Evolutionary conservation across 2,113 vertebrate genomes (phyloP).

Genomic region (Vireo altiloquus): DNA sequence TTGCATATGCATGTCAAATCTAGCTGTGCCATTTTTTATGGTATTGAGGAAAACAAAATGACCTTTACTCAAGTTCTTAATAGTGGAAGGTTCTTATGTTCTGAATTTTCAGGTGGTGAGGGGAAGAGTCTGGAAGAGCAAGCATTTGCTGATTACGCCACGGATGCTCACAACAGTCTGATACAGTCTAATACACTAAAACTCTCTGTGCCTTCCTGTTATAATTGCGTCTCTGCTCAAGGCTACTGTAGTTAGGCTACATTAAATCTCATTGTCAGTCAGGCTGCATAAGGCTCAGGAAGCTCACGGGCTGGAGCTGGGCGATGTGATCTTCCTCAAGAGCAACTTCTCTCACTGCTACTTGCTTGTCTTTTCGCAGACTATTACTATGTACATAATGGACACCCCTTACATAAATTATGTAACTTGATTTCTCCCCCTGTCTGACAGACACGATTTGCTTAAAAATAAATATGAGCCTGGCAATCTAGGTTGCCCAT

Average conservation of each 20-base stretch:
- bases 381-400: background rate
- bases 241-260: conserved; percentile 66
- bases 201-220: conserved; percentile 41
- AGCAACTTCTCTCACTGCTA: conserved; percentile 59
- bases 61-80: conserved; percentile 73
- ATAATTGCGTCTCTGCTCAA: conserved; percentile 69
- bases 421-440: background rate
- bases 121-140: background rate
- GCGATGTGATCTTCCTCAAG: conserved; percentile 40
- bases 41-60: conserved; percentile 64
- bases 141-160: conserved; percentile 24
- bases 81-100: conserved; percentile 39
- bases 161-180: conserved; percentile 23
- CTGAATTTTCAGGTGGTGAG: conserved; percentile 34
- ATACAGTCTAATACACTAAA: conserved; percentile 48
- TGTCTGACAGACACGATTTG: background rate
- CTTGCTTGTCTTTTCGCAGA: conserved; percentile 24
- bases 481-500: background rate
- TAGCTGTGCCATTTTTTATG: conserved; percentile 53
- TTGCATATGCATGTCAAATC: conserved; percentile 70
- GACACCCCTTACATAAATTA: conserved; percentile 3
- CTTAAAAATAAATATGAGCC: background rate
- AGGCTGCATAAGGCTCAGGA: conserved; percentile 46
- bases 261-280: conserved; percentile 69
- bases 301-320: conserved; percentile 22